Evolutionary conservation across 2,888 invertebrate genomes (phyloP), one percentile per base, ranked within the genome.

Genomic region (Bruchidius siliquastri): DNA sequence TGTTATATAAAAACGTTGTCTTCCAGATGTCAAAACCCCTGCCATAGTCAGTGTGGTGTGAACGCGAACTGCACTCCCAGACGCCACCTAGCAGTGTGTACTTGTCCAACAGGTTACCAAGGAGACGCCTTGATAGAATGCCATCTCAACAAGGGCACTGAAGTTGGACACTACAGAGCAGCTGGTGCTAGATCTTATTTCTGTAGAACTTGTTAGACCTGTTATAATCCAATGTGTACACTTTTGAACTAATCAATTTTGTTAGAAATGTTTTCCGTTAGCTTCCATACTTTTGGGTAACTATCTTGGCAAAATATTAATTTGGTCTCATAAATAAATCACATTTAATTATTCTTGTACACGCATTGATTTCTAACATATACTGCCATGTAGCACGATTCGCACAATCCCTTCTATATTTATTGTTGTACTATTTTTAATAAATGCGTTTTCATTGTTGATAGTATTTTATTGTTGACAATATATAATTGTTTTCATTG

Each of bases 41-140:
- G 94, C 82, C 89, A 91, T 67, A 92, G 93, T 74, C 93, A 94
- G 84, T 95, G 95, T 81, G 95, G 94, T 8, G 87, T 91, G 0
- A 93, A 91, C 21, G 95, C 94, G 67, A 90, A 90, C 72, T 95
- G 96, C 82, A 92, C 92, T 84, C 91, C 93, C 0, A 89, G 94
- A 74, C 88, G 92, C 32, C 95, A 95, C 85, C 88, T 94, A 72
- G 94, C 95, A 3, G 94, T 95, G 67, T 96, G 95, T 84, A 93
- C 94, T 0, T 96, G 95, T 79, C 92, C 92, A 0, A 87, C 89
- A 66, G 94, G 94, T 13, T 89, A 88, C 77, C 86, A 89, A 67
- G 91, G 91, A 18, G 90, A 91, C 82, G 90, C 91, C 0, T 81
- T 91, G 0, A 84, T 86, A 67, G 85, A 87, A 32, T 91, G 91